These are phyloP conservation scores for Lycia hirtaria DNA, from an alignment of 2,888 invertebrate genomes.

Conservation along the genomic window DNA sequence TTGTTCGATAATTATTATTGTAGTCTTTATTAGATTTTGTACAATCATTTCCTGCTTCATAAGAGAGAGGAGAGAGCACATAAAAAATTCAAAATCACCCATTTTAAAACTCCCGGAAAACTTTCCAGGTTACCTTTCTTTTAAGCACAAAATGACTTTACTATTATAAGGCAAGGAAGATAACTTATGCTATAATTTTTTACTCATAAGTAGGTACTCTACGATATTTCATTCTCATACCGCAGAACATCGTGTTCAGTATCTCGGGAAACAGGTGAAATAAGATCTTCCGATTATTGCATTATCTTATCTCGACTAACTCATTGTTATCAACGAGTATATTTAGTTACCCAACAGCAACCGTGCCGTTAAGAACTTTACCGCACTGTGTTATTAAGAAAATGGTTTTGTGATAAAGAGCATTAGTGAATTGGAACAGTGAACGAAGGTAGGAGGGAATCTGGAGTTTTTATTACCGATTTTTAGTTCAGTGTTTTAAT, in stretches of 20 bases:
- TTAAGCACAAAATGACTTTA: no score
- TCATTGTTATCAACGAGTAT: constrained; percentile 41
- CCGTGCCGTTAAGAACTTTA: constrained; percentile 28
- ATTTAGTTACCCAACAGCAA: constrained; percentile 39
- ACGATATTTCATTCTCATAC: constrained; percentile 20
- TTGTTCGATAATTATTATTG: no score
- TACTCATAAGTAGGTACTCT: not conserved
- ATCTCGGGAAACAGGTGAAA: constrained; percentile 55
- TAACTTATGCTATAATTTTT: no score
- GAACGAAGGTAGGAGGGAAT: constrained; percentile 22
- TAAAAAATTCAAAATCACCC: no score
- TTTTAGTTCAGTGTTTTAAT: not conserved
- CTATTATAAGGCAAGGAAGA: no score
- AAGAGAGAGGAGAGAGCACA: no score
- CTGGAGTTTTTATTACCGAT: not conserved
- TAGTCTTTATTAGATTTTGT: no score
- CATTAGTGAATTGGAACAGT: constrained; percentile 17
- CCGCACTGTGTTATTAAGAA: constrained; percentile 31
- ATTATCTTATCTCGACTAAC: constrained; percentile 65
- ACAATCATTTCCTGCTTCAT: no score
- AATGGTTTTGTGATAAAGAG: constrained; percentile 36
- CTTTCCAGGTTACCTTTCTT: no score
- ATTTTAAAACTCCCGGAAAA: no score
- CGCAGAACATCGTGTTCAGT: constrained; percentile 18
- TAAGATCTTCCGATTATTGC: constrained; percentile 67